These are phyloP conservation scores for Caenorhabditis wallacei DNA, from an alignment of 2,888 invertebrate genomes.

Conservation along the genomic window DNA sequence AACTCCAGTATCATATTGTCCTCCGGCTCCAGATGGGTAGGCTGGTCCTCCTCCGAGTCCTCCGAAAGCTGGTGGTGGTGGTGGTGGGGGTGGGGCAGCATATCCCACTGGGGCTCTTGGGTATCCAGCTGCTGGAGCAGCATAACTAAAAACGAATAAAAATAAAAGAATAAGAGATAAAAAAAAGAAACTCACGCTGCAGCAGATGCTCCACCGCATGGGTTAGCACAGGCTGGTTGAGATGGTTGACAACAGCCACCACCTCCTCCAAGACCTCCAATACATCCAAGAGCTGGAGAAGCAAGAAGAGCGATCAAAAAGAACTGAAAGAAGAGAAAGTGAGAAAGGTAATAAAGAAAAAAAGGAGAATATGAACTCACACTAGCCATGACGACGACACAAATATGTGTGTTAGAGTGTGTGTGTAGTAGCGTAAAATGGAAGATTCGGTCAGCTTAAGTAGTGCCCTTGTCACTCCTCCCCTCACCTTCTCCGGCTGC, in stretches of 20 bases:
- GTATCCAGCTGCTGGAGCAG: constrained; percentile 62
- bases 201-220: constrained; percentile 68
- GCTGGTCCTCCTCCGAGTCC: constrained; percentile 39
- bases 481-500: constrained; percentile 58
- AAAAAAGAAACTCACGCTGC: constrained; percentile 41
- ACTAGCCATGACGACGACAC: constrained; percentile 60
- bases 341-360: constrained; percentile 35
- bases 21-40: constrained; percentile 56
- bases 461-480: constrained; percentile 65
- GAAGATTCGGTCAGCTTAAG: constrained; percentile 60
- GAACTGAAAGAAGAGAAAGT: constrained; percentile 64
- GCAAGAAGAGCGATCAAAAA: constrained; percentile 67
- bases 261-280: constrained; percentile 68
- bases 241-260: constrained; percentile 68
- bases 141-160: constrained; percentile 37
- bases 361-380: constrained; percentile 41
- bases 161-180: not conserved
- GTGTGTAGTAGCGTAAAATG: constrained; percentile 55
- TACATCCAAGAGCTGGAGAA: constrained; percentile 66
- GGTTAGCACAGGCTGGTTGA: constrained; percentile 64
- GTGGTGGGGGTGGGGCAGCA: constrained; percentile 61
- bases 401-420: constrained; percentile 50
- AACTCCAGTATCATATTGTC: constrained; percentile 56
- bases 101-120: constrained; percentile 64
- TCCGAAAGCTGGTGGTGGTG: constrained; percentile 55